Conservation (phyloP, 2,888 invertebrate genomes). For the Abscondita cerata region DNA sequence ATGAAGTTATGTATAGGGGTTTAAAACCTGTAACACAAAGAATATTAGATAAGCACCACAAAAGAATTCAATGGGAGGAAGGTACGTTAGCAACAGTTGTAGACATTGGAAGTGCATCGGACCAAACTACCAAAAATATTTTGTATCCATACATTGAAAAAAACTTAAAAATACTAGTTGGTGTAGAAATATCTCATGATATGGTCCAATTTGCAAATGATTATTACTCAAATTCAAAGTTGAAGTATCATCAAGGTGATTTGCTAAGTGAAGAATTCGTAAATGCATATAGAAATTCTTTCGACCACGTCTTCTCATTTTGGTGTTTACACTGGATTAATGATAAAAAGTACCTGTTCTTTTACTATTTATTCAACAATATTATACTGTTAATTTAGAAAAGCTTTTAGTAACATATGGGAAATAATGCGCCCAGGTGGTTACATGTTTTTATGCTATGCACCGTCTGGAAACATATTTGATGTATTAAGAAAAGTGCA, state of each 20-base stretch:
- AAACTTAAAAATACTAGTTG: background rate
- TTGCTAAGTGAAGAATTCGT: background rate
- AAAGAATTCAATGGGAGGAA: too few species aligned
- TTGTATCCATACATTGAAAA: background rate
- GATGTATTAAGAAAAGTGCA: too few species aligned
- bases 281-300: background rate
- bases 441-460: too few species aligned
- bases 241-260: background rate
- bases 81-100: background rate
- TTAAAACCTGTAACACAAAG: too few species aligned
- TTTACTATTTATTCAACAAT: too few species aligned
- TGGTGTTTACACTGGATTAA: background rate
- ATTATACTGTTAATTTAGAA: too few species aligned
- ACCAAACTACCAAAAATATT: background rate
- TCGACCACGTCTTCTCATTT: background rate
- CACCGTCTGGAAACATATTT: too few species aligned
- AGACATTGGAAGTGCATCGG: background rate
- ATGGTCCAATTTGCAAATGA: background rate
- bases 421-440: too few species aligned
- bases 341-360: background rate
- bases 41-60: too few species aligned
- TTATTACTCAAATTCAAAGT: background rate
- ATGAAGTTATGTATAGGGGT: too few species aligned
- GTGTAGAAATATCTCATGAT: background rate
- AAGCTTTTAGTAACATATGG: too few species aligned